Evolutionary conservation across 2,888 invertebrate genomes (phyloP).

Genomic region (Noctua janthina): DNA sequence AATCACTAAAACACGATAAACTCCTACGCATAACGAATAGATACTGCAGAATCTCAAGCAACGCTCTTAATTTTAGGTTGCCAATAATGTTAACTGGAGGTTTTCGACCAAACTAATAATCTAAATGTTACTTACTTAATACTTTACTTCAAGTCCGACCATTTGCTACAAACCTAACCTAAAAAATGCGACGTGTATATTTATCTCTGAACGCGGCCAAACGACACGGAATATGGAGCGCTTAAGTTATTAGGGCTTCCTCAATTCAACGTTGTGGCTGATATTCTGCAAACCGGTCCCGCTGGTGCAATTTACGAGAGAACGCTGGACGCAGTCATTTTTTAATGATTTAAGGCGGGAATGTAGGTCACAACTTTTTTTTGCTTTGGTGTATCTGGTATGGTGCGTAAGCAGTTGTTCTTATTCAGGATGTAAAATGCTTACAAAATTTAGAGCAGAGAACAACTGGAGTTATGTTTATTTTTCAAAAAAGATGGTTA

Average conservation of each 20-base stretch:
- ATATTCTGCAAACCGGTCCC: constrained; percentile 77
- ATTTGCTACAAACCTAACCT: constrained; percentile 39
- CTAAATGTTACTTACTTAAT: not conserved
- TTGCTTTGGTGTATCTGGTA: constrained; percentile 14
- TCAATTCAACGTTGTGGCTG: constrained; percentile 80
- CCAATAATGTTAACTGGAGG: not conserved
- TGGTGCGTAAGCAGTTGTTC: not conserved
- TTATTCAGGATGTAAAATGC: not conserved
- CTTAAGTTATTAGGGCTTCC: constrained; percentile 80
- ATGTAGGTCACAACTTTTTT: constrained; percentile 44
- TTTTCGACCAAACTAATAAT: not conserved
- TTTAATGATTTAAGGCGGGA: constrained; percentile 24
- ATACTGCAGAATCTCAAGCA: not conserved
- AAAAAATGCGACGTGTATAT: constrained; percentile 62
- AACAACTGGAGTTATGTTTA: too few species aligned
- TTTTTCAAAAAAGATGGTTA: too few species aligned
- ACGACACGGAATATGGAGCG: constrained; percentile 70
- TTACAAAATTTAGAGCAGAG: not conserved
- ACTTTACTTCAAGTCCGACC: not conserved
- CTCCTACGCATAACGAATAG: not conserved
- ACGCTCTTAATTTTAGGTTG: not conserved
- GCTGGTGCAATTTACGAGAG: constrained; percentile 55
- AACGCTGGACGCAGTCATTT: constrained; percentile 15
- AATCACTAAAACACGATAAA: not conserved
- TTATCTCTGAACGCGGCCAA: constrained; percentile 63